A percentile compares a stretch with the other conserved stretches of the same genome.
Conservation (phyloP, 35 echinoderm and acorn worm species). For the Eucidaris tribuloides region DNA sequence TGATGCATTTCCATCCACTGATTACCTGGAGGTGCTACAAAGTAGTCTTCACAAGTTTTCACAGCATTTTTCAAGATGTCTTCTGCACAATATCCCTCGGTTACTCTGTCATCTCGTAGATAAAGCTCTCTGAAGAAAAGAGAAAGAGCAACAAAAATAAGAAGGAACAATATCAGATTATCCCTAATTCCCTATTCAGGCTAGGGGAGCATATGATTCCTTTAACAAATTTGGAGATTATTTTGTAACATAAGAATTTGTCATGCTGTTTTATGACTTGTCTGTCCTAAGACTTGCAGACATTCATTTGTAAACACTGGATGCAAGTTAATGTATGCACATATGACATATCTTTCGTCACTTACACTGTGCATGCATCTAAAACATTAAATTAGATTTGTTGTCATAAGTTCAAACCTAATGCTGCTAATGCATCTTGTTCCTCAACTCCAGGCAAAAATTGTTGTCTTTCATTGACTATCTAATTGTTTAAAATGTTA, state of each 20-base stretch:
- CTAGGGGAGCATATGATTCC: neutral
- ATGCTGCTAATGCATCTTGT: no score
- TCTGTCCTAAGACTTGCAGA: neutral
- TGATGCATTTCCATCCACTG: no score
- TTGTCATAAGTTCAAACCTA: no score
- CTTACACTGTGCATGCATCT: no score
- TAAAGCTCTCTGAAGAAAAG: constrained; percentile 41
- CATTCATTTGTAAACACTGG: neutral
- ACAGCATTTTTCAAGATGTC: constrained; percentile 83
- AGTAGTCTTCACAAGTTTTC: constrained; percentile 86
- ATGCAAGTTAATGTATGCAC: no score
- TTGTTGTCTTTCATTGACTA: no score
- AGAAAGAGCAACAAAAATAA: constrained; percentile 8
- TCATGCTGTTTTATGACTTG: neutral
- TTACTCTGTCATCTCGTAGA: constrained; percentile 81
- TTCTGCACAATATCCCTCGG: constrained; percentile 72
- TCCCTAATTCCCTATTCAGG: neutral
- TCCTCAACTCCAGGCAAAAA: no score
- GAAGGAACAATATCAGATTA: neutral
- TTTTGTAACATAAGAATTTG: neutral
- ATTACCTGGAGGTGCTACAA: constrained; percentile 94
- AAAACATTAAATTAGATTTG: no score
- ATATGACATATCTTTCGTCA: no score
- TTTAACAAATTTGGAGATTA: neutral
- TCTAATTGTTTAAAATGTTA: no score